Conservation (phyloP, 2,113 vertebrate genomes). For the Trinectes maculatus region DNA sequence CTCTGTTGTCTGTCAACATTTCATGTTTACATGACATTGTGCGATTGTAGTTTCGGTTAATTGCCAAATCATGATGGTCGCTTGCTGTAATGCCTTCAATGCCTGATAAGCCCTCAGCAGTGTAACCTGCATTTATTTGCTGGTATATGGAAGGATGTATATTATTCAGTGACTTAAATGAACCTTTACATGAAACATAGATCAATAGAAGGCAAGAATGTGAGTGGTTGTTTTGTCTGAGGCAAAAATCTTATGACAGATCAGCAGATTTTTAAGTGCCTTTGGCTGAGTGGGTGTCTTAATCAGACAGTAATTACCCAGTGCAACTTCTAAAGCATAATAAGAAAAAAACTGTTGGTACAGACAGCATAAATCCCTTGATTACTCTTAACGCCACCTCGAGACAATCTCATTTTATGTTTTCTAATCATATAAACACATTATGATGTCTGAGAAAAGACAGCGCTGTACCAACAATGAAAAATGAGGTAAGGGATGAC, state of each 20-base stretch:
- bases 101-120: constrained; percentile 33
- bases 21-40: constrained; percentile 33
- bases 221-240: constrained; percentile 34
- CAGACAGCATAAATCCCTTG: constrained; percentile 35
- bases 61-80: constrained; percentile 58
- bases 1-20: constrained; percentile 35
- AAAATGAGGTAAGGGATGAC: background rate
- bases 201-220: constrained; percentile 27
- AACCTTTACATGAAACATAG: constrained; percentile 58
- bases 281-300: constrained; percentile 59
- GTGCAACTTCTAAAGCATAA: constrained; percentile 10
- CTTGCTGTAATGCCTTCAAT: constrained; percentile 51
- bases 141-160: constrained; percentile 28
- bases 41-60: constrained; percentile 56
- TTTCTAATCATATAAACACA: constrained; percentile 59
- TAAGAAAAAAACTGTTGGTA: constrained; percentile 2
- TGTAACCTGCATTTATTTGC: constrained; percentile 45
- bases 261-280: constrained; percentile 76
- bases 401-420: constrained; percentile 77
- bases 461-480: background rate
- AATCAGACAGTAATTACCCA: constrained; percentile 41
- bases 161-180: constrained; percentile 51
- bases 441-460: constrained; percentile 40
- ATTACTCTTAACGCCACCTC: constrained; percentile 47
- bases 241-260: constrained; percentile 31